Evolutionary conservation across 2,113 vertebrate species (phyloP).

Genomic region (Pachyramphus minor): DNA sequence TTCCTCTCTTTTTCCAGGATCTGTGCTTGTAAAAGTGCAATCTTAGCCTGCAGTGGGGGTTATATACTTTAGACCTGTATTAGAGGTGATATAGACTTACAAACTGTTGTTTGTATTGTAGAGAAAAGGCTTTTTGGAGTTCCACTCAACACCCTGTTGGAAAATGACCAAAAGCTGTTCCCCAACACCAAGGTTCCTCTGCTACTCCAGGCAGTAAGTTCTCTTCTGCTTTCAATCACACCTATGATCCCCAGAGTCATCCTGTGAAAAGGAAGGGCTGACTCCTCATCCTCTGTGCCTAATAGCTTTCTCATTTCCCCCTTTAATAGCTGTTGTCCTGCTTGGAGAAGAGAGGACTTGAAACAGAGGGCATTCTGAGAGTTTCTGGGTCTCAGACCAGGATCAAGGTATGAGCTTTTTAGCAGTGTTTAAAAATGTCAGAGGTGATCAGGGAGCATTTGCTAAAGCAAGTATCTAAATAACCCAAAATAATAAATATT

Average conservation of each 20-base stretch:
- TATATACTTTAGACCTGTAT: not conserved
- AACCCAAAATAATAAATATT: not conserved
- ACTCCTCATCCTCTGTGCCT: not conserved
- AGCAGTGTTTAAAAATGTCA: not conserved
- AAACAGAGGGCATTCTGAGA: slow-evolving; percentile 87
- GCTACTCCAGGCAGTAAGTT: slow-evolving; percentile 82
- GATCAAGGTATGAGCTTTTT: slow-evolving; percentile 79
- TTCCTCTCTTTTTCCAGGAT: not conserved
- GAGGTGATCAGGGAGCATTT: not conserved
- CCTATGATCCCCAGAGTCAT: not conserved
- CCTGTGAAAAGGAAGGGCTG: not conserved
- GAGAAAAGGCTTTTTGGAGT: slow-evolving; percentile 86
- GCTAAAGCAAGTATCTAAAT: not conserved
- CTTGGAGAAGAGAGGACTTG: slow-evolving; percentile 87
- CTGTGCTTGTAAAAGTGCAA: not conserved
- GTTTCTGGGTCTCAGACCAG: slow-evolving; percentile 88
- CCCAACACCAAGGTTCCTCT: slow-evolving; percentile 79
- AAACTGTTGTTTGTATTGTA: slow-evolving; percentile 15
- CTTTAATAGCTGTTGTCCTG: slow-evolving; percentile 83
- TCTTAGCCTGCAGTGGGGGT: not conserved
- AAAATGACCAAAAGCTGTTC: slow-evolving; percentile 83
- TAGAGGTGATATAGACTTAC: not conserved
- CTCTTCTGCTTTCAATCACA: not conserved
- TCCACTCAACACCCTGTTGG: slow-evolving; percentile 79
- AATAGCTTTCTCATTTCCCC: not conserved